Conservation (phyloP, 1,140 invertebrate species). For the Conus betulinus region DNA sequence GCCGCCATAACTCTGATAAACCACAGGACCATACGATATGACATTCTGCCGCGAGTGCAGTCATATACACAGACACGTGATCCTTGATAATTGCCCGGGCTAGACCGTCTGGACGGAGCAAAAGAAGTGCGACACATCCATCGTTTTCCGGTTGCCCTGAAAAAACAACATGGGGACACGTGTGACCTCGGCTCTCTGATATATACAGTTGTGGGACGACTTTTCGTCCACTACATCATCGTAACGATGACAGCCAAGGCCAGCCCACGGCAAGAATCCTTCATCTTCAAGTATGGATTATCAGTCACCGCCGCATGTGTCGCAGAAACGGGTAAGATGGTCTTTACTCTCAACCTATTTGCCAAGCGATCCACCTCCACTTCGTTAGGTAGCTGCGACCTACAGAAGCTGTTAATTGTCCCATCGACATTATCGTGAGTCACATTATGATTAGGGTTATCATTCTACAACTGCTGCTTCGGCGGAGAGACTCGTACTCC, state of each 20-base stretch:
- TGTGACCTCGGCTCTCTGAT: neutral
- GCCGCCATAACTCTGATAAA: no score
- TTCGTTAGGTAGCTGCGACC: no score
- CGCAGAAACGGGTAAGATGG: conserved; percentile 57
- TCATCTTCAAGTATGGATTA: conserved; percentile 55
- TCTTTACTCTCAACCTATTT: neutral
- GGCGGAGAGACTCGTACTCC: no score
- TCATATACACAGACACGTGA: no score
- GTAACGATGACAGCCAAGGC: conserved; percentile 7
- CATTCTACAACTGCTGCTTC: no score
- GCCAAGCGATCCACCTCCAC: no score
- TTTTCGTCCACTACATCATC: neutral
- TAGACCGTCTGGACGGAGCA: neutral
- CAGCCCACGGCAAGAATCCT: conserved; percentile 32
- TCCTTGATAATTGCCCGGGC: no score
- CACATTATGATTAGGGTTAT: no score
- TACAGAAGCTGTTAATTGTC: no score
- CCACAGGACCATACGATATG: no score
- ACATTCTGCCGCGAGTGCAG: no score
- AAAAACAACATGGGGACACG: conserved; percentile 15
- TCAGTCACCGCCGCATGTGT: conserved; percentile 58
- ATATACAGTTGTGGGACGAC: neutral
- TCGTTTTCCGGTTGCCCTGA: neutral
- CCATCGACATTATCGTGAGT: no score
- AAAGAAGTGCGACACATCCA: neutral